Percentiles rank a stretch among this genome's conserved stretches.
Evolutionary conservation across 2,888 invertebrate species (phyloP).

Genomic region (Brachyptera risi): DNA sequence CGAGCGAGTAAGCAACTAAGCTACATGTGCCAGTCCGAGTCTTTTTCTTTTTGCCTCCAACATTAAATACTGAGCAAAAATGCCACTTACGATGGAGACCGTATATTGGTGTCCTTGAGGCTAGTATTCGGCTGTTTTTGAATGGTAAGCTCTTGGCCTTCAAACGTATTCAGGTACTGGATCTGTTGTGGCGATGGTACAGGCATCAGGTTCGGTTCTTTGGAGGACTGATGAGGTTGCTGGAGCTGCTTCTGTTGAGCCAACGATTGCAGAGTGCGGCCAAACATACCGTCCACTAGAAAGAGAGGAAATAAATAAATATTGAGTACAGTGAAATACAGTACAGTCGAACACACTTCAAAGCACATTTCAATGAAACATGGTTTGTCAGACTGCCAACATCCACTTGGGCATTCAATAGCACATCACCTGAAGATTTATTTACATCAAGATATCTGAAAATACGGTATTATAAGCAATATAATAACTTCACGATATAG

Average conservation of each 20-base stretch:
- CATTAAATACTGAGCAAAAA: too few species aligned
- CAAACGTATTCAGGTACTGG: constrained; percentile 91
- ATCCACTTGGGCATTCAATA: too few species aligned
- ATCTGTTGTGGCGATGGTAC: constrained; percentile 96
- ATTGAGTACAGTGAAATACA: background rate
- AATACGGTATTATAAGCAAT: too few species aligned
- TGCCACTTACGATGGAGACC: constrained; percentile 69
- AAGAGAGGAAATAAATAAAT: constrained; percentile 5
- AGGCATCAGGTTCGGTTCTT: constrained; percentile 90
- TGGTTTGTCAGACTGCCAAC: too few species aligned
- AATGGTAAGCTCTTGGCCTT: constrained; percentile 93
- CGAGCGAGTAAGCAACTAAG: too few species aligned
- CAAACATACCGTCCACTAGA: constrained; percentile 59
- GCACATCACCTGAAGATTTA: too few species aligned
- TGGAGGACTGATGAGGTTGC: constrained; percentile 45
- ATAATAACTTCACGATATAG: too few species aligned
- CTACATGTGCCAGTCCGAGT: too few species aligned
- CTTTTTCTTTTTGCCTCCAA: too few species aligned
- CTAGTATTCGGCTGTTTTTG: constrained; percentile 94
- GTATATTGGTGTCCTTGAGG: constrained; percentile 65
- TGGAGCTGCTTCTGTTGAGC: constrained; percentile 54
- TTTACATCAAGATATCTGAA: too few species aligned
- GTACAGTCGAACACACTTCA: constrained; percentile 1
- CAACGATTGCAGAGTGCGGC: constrained; percentile 58
- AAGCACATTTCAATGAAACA: background rate